Percentiles rank a stretch among this genome's conserved stretches.
Conservation (phyloP, 2,888 invertebrate genomes). For the Ophion costatus region DNA sequence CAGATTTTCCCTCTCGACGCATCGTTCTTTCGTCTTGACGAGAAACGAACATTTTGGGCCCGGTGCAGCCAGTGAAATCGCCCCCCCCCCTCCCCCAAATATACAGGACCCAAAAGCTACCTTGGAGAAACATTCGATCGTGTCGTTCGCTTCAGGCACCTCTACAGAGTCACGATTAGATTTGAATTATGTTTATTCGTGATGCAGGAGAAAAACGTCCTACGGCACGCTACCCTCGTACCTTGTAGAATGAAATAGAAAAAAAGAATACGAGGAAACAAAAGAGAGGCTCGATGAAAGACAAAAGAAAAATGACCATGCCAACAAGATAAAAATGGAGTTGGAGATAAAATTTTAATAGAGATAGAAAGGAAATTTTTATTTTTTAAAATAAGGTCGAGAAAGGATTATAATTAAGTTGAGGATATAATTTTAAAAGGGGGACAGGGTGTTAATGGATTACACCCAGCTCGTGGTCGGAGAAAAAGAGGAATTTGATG, state of each 20-base stretch:
- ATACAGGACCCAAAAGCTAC: background rate
- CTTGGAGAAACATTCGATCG: conserved; percentile 50
- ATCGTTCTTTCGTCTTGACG: conserved; percentile 11
- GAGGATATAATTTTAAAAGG: too few relatives aligned
- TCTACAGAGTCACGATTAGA: background rate
- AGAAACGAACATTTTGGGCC: conserved; percentile 36
- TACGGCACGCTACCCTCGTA: background rate
- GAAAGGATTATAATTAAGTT: too few relatives aligned
- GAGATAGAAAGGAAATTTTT: background rate
- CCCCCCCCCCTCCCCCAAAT: conserved; percentile 48
- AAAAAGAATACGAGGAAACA: too few relatives aligned
- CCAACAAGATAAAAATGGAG: too few relatives aligned
- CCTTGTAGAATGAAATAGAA: too few relatives aligned
- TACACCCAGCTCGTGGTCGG: too few relatives aligned
- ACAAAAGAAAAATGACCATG: too few relatives aligned
- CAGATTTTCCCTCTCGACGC: conserved; percentile 2
- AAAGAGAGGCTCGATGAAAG: background rate
- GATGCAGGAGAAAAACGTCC: background rate
- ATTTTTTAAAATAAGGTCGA: too few relatives aligned
- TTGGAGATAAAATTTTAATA: background rate
- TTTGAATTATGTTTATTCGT: background rate
- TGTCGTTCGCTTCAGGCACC: conserved; percentile 16
- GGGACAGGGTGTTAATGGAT: too few relatives aligned
- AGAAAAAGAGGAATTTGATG: too few relatives aligned
- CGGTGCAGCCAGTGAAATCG: conserved; percentile 21